Base-by-base conservation (phyloP, 2,113 vertebrate genomes). In the Potamarius usumacintae region DNA sequence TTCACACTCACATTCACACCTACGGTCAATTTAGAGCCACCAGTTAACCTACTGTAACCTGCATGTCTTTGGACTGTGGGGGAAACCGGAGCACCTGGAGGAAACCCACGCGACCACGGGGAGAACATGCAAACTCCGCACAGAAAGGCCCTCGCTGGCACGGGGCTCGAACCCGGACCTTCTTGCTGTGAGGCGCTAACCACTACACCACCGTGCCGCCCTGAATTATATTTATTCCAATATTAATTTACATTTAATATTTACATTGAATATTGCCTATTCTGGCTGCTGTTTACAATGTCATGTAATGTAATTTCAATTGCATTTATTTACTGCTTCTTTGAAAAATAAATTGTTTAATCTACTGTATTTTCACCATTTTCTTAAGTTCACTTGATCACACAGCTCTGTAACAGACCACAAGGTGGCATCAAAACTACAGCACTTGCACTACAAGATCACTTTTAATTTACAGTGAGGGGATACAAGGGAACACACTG, bases 371-470 rank as follows among this genome's bases (percentile, higher is more conserved):
- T 85, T 86, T 53, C 5, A 27, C 22, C 53, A 9, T 57, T 57
- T 79, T 55, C 25, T 27, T 34, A 18, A 60, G 27, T 10, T 34
- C 9, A 20, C 18, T 79, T 82, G 30, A 65, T 69, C 0, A 9
- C 71, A n/a, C 63, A 60, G 9, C 27, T 83, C 4, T 76, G 27
- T 76, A 42, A 9, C 42, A 53, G 20, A 5, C 85, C 86, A 71
- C 79, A 62, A 82, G 67, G 55, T 84, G 81, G 48, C 86, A 87
- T 7, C 7, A 77, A 55, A 87, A 42, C 25, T 20, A 14, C 22
- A 58, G 34, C 5, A 71, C 22, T 48, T 55, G 69, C 11, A 57
- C 14, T 62, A 15, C 2, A 78, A 55, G 52, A 55, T 58, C 3
- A 18, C 53, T 60, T 60, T 58, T 60, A 14, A 34, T 81, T 58